A percentile compares a stretch with the other conserved stretches of the same genome.
These are phyloP conservation scores for Tiliacea aurago DNA, from an alignment of 2,888 invertebrate genomes.

Conservation along the genomic window DNA sequence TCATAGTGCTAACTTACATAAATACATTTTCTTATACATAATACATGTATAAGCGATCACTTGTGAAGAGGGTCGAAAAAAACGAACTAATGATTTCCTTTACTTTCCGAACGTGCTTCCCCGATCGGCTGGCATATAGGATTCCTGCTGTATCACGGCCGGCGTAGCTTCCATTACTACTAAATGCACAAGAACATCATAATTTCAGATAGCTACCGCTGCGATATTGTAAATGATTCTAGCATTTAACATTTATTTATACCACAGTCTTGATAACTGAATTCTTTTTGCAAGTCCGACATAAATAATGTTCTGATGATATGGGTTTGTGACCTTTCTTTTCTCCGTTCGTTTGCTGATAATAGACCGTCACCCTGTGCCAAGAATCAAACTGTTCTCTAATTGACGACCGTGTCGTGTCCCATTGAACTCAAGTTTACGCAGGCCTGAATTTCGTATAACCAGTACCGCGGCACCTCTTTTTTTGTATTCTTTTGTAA, in stretches of 20 bases:
- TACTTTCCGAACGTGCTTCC: slow-evolving; percentile 14
- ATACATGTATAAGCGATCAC: slow-evolving; percentile 12
- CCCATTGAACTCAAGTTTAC: neutral
- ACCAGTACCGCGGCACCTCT: neutral
- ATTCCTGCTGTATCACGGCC: slow-evolving; percentile 34
- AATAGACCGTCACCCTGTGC: neutral
- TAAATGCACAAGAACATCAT: slow-evolving; percentile 56
- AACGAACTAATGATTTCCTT: slow-evolving; percentile 22
- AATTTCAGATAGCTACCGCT: slow-evolving; percentile 47
- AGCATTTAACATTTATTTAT: slow-evolving; percentile 20
- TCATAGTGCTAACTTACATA: slow-evolving; percentile 31
- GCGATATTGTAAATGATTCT: slow-evolving; percentile 39
- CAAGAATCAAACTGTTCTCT: neutral
- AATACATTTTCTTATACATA: slow-evolving; percentile 18
- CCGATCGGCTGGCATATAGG: slow-evolving; percentile 8
- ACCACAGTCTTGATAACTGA: slow-evolving; percentile 1
- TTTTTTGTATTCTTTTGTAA: slow-evolving; percentile 15
- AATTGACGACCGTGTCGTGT: neutral
- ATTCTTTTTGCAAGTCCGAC: neutral
- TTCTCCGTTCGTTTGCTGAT: neutral
- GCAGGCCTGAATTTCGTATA: neutral
- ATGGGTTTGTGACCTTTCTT: neutral
- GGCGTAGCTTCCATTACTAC: slow-evolving; percentile 50
- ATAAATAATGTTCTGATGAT: neutral
- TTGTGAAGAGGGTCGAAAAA: slow-evolving; percentile 11